Base-by-base conservation (phyloP, 2,888 invertebrate genomes). In the Callyntrura sp. region DNA sequence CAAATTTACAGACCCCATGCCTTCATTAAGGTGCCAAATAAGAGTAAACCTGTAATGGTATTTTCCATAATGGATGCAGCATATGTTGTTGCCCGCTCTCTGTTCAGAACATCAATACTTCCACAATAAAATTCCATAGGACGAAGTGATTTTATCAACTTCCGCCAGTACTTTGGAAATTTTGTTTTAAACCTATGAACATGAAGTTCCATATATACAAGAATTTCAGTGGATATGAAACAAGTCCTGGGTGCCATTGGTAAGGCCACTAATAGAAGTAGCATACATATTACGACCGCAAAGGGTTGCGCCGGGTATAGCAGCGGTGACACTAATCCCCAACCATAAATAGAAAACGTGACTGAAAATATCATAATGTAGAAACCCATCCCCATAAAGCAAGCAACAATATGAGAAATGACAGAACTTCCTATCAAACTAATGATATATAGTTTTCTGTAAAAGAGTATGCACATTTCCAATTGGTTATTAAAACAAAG, bases 281-380 rank as follows among this genome's bases (percentile, higher is more conserved):
- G 60, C 4, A 60, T 60, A 60, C 60, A 60, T 11, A 60, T 14
- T 11, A 8, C 6, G 5, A 17, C 20, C 6, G n/a, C 60, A 5
- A 60, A 60, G 5, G 60, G 60, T 14, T 11, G 6, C 5, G n/a
- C 60, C 4, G 60, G 60, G n/a, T 60, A 60, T 9, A 60, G 5
- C 14, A 5, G 6, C 6, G n/a, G n/a, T 5, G 60, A 60, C 6
- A 60, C 5, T 14, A 60, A 5, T 17, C 20, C 20, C 6, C n/a
- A 60, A 11, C 60, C 60, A 14, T 17, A 60, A 17, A 60, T 60
- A 17, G 9, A 60, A 4, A 60, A 60, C 6, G 60, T 60, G n/a
- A 60, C 60, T 5, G 60, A 60, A 60, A 60, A 60, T 17, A 60
- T 60, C 60, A 60, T 60, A 60, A 60, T 60, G 20, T 60, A 60